A percentile compares a stretch with the other conserved stretches of the same genome.
Conservation (phyloP, 2,888 invertebrate genomes). For the Agrochola litura region DNA sequence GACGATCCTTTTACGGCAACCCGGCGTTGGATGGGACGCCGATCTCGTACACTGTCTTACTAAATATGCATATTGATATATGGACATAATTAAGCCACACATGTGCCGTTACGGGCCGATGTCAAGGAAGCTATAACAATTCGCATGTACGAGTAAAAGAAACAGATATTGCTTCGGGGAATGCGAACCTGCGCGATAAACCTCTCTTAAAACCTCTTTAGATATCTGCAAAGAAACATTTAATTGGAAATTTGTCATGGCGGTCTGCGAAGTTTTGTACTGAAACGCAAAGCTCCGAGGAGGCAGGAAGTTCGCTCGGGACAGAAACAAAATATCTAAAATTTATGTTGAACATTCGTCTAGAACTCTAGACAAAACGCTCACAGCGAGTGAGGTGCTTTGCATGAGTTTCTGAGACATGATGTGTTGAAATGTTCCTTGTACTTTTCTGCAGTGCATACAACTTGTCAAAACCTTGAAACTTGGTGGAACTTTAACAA, state of each 20-base stretch:
- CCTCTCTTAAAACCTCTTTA: conserved; percentile 50
- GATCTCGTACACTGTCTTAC: conserved; percentile 69
- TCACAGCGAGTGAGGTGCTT: conserved; percentile 65
- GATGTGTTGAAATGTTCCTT: conserved; percentile 66
- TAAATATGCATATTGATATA: conserved; percentile 76
- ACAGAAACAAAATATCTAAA: conserved; percentile 74
- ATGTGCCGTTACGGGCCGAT: conserved; percentile 63
- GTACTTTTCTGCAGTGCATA: conserved; percentile 66
- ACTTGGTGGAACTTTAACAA: conserved; percentile 46
- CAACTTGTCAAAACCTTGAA: conserved; percentile 72
- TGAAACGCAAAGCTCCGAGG: conserved; percentile 67
- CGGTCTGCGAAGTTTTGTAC: conserved; percentile 77
- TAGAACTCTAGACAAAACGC: conserved; percentile 71
- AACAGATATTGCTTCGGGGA: conserved; percentile 55
- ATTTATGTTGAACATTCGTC: conserved; percentile 78
- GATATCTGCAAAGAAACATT: conserved; percentile 60
- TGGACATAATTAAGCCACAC: conserved; percentile 73
- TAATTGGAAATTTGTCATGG: conserved; percentile 71
- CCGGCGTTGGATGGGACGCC: conserved; percentile 75
- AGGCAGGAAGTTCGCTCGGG: conserved; percentile 45
- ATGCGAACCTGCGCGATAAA: conserved; percentile 46
- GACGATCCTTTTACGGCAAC: conserved; percentile 84
- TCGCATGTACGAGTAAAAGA: conserved; percentile 57
- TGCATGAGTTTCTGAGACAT: conserved; percentile 67
- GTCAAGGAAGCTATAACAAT: conserved; percentile 61